Conservation (phyloP, 2,888 invertebrate genomes). For the Nomada fucata region DNA sequence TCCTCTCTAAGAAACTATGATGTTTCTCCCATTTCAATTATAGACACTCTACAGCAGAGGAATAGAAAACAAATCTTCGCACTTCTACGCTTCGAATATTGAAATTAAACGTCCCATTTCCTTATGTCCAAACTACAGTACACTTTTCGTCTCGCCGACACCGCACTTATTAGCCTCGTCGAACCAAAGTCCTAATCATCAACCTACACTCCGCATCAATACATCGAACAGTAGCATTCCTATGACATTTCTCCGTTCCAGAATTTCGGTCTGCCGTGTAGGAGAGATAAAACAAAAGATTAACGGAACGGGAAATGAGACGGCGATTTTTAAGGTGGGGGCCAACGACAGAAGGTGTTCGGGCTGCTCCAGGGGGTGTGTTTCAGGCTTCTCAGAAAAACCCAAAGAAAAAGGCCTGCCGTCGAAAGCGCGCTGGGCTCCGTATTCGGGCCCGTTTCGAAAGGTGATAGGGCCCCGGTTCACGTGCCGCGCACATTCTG, state of each 20-base stretch:
- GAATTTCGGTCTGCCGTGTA: too few species aligned
- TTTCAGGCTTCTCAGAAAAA: constrained; percentile 45
- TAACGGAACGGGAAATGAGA: constrained; percentile 8
- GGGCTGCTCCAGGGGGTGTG: constrained; percentile 10
- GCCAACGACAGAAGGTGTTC: constrained; percentile 44
- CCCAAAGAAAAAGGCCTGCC: constrained; percentile 28
- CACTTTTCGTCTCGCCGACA: too few species aligned
- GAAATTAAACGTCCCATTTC: too few species aligned
- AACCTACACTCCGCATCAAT: not conserved
- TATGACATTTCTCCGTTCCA: not conserved
- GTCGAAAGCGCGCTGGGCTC: constrained; percentile 21
- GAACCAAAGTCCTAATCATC: too few species aligned
- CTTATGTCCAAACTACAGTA: too few species aligned
- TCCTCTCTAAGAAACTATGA: too few species aligned
- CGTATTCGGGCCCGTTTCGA: constrained; percentile 37
- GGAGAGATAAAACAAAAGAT: not conserved
- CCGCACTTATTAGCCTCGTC: too few species aligned
- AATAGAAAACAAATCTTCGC: too few species aligned
- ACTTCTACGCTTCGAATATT: too few species aligned
- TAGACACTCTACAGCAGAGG: too few species aligned
- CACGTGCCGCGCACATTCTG: constrained; percentile 67
- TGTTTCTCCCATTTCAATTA: too few species aligned
- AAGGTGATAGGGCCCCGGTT: constrained; percentile 60
- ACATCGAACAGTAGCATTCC: not conserved
- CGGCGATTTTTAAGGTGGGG: not conserved